Evolutionary conservation across 37 sponge, comb jelly and placozoan species (phyloP), one percentile per base, ranked within the genome.

Genomic region (Diacarnus erythraeanus): DNA sequence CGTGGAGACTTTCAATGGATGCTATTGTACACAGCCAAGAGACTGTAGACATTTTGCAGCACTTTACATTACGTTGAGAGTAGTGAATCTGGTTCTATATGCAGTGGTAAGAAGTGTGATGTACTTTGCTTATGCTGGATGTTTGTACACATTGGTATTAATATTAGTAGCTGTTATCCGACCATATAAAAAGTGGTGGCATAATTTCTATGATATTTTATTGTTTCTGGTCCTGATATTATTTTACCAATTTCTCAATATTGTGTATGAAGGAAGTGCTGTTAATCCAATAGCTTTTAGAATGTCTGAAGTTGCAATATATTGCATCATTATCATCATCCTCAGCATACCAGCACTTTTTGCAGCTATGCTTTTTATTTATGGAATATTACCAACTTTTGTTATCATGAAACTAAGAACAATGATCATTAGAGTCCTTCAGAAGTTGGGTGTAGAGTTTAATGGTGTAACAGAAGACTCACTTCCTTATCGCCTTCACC

Each of bases 11-110:
- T 90, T 85, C 64, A 69, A 90, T 25, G 86, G 91, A 2, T 82
- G 86, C 75, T 90, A 82, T 43, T 65, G 80, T 18, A 77, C 51
- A 39, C 18, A 83, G 64, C 67, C 72, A 27, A 3, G 41, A 25
- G 71, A 85, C 69, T 82, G 60, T 41, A 64, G 86, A 1, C 83
- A 43, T 42, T 90, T 90, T 85, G 86, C 91, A 8, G 81, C 82
- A 30, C 30, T 85, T 42, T 69, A 69, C 18, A 36, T 69, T 12
- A 20, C 35, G 3, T 39, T 69, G 39, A 69, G 69, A 69, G 35
- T 69, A 17, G 36, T 31, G 4, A 69, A 69, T 33, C 69, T 36
- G 34, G 3, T 17, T 20, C 5, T 69, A 20, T 33, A 36, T 69
- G 5, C 39, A 20, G 20, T 31, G 38, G 5, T 33, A 10, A 35